Evolutionary conservation across 2,113 vertebrate species (phyloP), one percentile per base, ranked within the genome.

Genomic region (Brevimyrus niger): DNA sequence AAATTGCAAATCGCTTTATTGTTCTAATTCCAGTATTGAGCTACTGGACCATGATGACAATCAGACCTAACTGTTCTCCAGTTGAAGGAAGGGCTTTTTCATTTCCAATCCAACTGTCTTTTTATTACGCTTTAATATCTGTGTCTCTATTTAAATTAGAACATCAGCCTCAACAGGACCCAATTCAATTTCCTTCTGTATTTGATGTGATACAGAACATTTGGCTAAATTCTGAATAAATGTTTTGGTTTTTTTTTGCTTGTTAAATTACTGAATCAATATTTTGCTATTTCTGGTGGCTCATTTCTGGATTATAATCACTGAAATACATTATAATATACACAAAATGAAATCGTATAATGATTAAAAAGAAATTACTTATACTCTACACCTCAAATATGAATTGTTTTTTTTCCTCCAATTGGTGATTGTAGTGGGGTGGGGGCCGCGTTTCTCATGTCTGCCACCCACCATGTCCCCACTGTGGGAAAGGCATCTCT

Each of bases 21-120:
- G 48, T 61, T 76, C 90, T 88, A 87, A 90, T 91, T 94, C 90
- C 93, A 88, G 92, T 93, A 94, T 90, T 93, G 91, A 90, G 94
- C 91, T 92, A 94, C 92, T 96, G 93, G 91, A 88, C 92, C 92
- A 93, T 93, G 91, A 94, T 91, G 96, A 97, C 97, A 97, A 96
- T 97, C 97, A 94, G 89, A 93, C 94, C 88, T 94, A 92, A 94
- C 94, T 96, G 94, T 96, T 47, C 91, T 94, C 93, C 95, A 94
- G 92, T 94, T 92, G 93, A 93, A 94, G 91, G 92, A 96, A 97
- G 97, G 96, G 96, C 96, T 97, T 94, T 92, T 90, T 94, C 92
- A 94, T 92, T 92, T 93, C 91, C 91, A 92, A 90, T 93, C 93
- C 92, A 42, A 87, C 89, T 92, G 55, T 90, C 91, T 92, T 94